Base-by-base conservation (phyloP, 1,140 invertebrate genomes). In the Tribolium castaneum region DNA sequence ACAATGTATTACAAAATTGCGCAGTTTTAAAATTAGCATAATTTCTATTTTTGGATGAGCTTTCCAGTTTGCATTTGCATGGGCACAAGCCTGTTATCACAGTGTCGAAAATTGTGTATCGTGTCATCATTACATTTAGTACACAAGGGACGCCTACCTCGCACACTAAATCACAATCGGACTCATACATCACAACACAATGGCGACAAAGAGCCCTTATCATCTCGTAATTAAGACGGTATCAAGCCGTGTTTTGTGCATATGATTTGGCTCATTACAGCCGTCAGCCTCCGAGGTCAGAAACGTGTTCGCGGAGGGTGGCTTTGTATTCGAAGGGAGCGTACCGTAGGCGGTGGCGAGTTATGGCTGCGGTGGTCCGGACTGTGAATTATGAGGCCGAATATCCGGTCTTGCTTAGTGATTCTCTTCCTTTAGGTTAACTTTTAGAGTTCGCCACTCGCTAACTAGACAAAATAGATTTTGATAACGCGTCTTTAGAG, bases 351-450 rank as follows among this genome's bases (percentile, higher is more conserved):
- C 71, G 71, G 49, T 54, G 71, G 71, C 71, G 70, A 72, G 50
- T 72, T 72, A 72, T 51, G 13, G 50, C 70, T 50, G 70, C 45
- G 70, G 70, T 72, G 50, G 16, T 45, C 70, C 22, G 12, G 71
- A 52, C 71, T 73, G 49, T 73, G 71, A 73, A 54, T 73, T 73
- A 73, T 73, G 71, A 39, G 71, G 71, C 71, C 71, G 71, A 73
- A 73, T 73, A 73, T 73, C 71, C 71, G 71, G 71, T 39, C 71
- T 51, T 73, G 71, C 71, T 73, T 73, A 73, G 71, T 52, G 49
- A 52, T 73, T 73, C 71, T 51, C 71, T 73, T 73, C 71, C 71
- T 51, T 73, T 73, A 72, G 30, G 71, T 73, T 73, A 73, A 73
- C 71, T 73, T 73, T 73, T 34, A 12, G 3, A 73, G 71, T 73